Percentiles rank a stretch among this genome's conserved stretches.
phyloP scores from a whole-genome alignment of 1,140 invertebrate species.

The Neodiprion virginianus region DNA sequence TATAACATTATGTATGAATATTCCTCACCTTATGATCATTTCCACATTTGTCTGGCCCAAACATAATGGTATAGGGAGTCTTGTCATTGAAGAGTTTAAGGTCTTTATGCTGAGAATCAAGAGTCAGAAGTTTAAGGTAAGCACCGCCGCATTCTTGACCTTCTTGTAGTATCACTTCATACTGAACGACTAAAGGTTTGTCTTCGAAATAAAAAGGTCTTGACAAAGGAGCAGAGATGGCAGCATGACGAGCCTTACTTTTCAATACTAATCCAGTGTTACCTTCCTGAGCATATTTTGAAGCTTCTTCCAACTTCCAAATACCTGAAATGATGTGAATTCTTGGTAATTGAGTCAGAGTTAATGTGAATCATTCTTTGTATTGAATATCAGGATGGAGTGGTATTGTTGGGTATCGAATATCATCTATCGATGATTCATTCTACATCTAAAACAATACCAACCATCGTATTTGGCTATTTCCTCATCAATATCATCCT shows the following conservation, averaged over 20 bases:
- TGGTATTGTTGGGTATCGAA: constrained; percentile 12
- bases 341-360: not conserved
- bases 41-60: constrained; percentile 99
- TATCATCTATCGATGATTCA: constrained; percentile 13
- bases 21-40: constrained; percentile 83
- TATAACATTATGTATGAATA: not conserved
- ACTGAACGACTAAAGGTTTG: constrained; percentile 93
- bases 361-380: not conserved
- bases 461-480: constrained; percentile 95
- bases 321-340: constrained; percentile 58
- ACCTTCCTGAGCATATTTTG: constrained; percentile 76
- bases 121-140: constrained; percentile 91
- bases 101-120: constrained; percentile 71
- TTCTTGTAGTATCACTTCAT: constrained; percentile 88
- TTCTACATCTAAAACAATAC: not conserved
- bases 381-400: constrained; percentile 8
- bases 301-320: constrained; percentile 82
- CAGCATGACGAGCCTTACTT: constrained; percentile 96
- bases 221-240: constrained; percentile 83
- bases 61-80: constrained; percentile 98
- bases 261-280: constrained; percentile 92
- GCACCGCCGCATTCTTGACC: constrained; percentile 99
- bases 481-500: constrained; percentile 89
- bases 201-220: constrained; percentile 86
- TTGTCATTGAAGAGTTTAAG: constrained; percentile 92